Evolutionary conservation across 2,797 vertebrate species (phyloP).

Genomic region (Morus bassanus): DNA sequence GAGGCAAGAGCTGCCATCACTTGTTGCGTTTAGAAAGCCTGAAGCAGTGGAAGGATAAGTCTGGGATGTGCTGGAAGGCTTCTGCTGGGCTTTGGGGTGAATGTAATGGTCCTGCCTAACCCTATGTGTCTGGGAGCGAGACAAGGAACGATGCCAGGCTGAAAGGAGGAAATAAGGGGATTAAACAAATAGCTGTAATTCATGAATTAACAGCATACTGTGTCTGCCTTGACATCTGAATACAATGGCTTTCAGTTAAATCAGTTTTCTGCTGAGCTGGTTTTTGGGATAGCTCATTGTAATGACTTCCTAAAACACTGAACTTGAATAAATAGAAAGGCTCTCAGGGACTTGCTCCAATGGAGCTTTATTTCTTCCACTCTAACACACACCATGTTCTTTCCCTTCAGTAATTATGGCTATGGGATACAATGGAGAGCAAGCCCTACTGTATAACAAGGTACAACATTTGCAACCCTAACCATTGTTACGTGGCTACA

Average conservation of each 20-base stretch:
- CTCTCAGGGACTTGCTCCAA: background rate
- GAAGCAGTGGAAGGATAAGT: background rate
- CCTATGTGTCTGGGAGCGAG: background rate
- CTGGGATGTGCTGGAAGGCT: background rate
- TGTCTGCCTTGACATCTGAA: constrained; percentile 23
- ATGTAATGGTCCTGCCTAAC: background rate
- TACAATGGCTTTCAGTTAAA: constrained; percentile 44
- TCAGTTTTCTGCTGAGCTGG: constrained; percentile 37
- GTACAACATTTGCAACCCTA: background rate
- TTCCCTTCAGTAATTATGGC: background rate
- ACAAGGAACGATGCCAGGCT: background rate
- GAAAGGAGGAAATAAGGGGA: constrained; percentile 32
- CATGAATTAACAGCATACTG: constrained; percentile 16
- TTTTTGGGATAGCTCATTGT: constrained; percentile 28
- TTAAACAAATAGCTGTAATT: constrained; percentile 53
- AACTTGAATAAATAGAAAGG: constrained; percentile 6
- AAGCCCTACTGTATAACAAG: background rate
- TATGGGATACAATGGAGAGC: background rate
- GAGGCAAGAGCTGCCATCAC: background rate
- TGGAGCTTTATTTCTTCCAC: constrained; percentile 25
- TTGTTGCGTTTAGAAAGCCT: background rate
- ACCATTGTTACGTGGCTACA: background rate
- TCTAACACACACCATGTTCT: background rate
- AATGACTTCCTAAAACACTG: constrained; percentile 46
- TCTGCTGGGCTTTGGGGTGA: background rate